Evolutionary conservation across 2,113 vertebrate species (phyloP).

Genomic region (Mus pahari): DNA sequence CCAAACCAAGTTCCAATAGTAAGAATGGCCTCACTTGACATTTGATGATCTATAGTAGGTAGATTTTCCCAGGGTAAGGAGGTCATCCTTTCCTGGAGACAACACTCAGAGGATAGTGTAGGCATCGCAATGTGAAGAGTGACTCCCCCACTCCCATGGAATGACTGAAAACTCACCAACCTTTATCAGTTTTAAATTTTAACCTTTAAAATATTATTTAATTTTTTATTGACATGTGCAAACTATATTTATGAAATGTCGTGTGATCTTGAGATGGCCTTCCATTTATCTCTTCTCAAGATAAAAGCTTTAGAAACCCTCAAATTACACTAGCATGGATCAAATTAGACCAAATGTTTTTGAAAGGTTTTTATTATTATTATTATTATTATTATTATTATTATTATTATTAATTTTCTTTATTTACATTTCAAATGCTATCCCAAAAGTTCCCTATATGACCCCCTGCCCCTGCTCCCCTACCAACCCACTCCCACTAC

Average conservation of each 20-base stretch:
- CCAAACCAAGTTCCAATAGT: neutral
- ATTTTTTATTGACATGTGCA: neutral
- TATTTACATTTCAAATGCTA: no score
- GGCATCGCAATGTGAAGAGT: neutral
- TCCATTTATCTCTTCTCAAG: neutral
- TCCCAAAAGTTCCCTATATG: no score
- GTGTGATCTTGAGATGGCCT: neutral
- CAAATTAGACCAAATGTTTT: neutral
- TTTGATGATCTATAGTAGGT: neutral
- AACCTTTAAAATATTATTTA: neutral
- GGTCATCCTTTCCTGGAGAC: neutral
- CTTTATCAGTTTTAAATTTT: neutral
- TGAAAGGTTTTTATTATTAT: no score
- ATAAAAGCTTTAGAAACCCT: neutral
- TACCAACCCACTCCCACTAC: no score
- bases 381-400: no score
- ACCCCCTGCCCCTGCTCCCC: no score
- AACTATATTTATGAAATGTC: neutral
- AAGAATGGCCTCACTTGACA: neutral
- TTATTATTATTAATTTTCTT: no score
- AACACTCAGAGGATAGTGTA: neutral
- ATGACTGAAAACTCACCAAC: neutral
- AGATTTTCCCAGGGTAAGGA: neutral
- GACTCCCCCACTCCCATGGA: neutral
- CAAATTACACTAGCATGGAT: neutral